Evolutionary conservation across 2,113 vertebrate genomes (phyloP), one percentile per base, ranked within the genome.

Genomic region (Pogona vitticeps): DNA sequence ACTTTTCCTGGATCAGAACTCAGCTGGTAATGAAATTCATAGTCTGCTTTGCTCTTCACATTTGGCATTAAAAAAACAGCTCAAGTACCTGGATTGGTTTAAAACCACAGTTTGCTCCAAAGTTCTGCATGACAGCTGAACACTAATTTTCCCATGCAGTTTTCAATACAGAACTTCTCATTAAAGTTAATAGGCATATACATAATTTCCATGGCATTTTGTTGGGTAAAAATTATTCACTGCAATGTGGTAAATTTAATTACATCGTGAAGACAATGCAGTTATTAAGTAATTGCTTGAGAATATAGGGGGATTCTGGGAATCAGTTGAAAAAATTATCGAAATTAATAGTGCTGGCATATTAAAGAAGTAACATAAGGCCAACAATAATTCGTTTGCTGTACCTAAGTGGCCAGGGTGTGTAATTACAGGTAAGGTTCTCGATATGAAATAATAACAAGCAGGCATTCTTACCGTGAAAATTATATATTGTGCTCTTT

Each of bases 151-250:
- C n/a, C 42, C 72, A 58, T 76, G 70, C 75, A 59, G 33, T 70
- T 67, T 33, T 82, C 52, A 31, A 12, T 59, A 21, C 71, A 71
- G 31, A 87, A 82, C 76, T 78, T 84, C 52, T 78, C 73, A 52
- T 76, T 85, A 67, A 87, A 56, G 65, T 82, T 79, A 77, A 82
- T 84, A 81, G 78, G 75, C 42, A 75, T 28, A 85, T 90, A 61
- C 56, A 75, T 90, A 85, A 85, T 87, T 87, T 85, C 79, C 82
- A 65, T 82, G 79, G 79, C 58, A 73, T 76, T 88, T 59, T 85
- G 42, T 40, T n/a, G 65, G n/a, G 67, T 65, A 85, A 88, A 71
- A 90, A 52, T 85, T 72, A 81, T 82, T 82, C 73, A 65, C 38
- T 42, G 42, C 26, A 83, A 73, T 78, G n/a, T 52, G 28, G 38